phyloP scores from a whole-genome alignment of 2,888 invertebrate genomes.

The Pterobdella sp. region DNA sequence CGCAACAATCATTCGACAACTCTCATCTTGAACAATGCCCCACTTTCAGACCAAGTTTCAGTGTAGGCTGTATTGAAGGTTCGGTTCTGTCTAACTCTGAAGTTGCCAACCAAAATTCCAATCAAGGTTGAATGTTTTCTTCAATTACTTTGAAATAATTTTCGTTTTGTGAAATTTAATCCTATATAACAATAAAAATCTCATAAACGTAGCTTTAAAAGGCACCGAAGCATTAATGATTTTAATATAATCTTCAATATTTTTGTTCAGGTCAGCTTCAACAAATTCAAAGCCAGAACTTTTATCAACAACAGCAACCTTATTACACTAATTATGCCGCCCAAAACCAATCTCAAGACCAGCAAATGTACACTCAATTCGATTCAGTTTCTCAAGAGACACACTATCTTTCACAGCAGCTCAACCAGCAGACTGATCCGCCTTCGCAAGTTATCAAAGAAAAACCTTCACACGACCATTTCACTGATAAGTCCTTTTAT shows the following conservation, averaged over 20 bases:
- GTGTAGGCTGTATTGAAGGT: constrained; percentile 23
- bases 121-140: background rate
- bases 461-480: background rate
- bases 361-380: background rate
- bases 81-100: background rate
- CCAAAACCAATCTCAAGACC: background rate
- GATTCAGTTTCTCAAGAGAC: background rate
- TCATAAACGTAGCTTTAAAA: background rate
- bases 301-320: background rate
- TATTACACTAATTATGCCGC: background rate
- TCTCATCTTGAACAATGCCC: constrained; percentile 15
- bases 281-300: background rate
- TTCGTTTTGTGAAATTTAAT: background rate
- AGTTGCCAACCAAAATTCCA: background rate
- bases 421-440: background rate
- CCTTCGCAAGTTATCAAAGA: background rate
- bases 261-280: background rate
- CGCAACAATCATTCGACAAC: constrained; percentile 15
- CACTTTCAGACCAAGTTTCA: constrained; percentile 25
- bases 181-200: background rate
- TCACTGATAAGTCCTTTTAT: background rate
- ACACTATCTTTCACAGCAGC: background rate
- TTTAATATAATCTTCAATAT: background rate
- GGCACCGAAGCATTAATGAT: background rate
- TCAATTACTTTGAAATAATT: background rate